Evolutionary conservation across 2,888 invertebrate species (phyloP), one percentile per base, ranked within the genome.

Genomic region (Latheticus oryzae): DNA sequence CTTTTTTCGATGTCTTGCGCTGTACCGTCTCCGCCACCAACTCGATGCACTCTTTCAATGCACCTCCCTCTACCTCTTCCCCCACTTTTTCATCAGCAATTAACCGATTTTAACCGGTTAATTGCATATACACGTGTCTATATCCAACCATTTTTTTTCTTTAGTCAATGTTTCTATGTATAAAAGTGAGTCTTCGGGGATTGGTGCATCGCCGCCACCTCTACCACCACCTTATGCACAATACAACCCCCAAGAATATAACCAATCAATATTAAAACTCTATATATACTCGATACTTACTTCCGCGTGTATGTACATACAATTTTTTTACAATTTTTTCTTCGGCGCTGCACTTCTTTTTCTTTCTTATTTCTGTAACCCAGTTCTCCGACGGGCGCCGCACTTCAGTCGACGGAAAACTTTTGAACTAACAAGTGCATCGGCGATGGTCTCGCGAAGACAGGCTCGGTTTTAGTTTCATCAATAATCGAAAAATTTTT

Each of bases 301-400:
- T 79, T 78, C 78, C 76, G 72, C 78, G 75, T 78, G 73, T 78
- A 78, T 78, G 78, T 79, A 78, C 76, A 78, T 78, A 76, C 75
- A 76, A 47, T 77, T 78, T 78, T 77, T 76, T 76, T 73, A 71
- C 70, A 72, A 73, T 58, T 59, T 57, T 55, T 58, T 57, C 51
- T 62, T 60, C 63, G 60, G 52, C 47, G 65, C 60, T 56, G 62
- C 66, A 59, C 62, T 64, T 65, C 63, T 65, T 78, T 76, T 78
- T 77, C 78, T 76, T 78, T 78, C 77, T 78, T 78, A 78, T 77
- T 77, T 74, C 76, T 69, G 74, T 78, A 78, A 78, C 78, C 78
- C 74, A 78, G 75, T 78, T 78, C 78, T 74, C 64, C 58, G 60
- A 69, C 73, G 72, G 73, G 73, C 75, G 72, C 71, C 74, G 73